Conservation (phyloP, 2,797 vertebrate species). For the Hoplostethus mediterraneus region DNA sequence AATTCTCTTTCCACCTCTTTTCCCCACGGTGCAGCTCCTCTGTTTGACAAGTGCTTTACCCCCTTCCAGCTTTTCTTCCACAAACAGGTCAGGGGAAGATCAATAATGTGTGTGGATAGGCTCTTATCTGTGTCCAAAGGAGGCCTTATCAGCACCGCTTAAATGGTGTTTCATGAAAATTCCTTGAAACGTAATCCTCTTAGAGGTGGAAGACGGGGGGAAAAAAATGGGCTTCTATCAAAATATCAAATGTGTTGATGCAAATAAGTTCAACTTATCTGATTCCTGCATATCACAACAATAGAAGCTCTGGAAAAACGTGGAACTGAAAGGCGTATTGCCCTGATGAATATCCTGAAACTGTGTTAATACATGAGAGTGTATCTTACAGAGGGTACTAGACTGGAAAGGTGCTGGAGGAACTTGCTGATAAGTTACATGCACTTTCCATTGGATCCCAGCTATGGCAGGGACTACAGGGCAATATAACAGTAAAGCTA, state of each 20-base stretch:
- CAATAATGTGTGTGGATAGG: conserved; percentile 76
- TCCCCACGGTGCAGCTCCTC: conserved; percentile 50
- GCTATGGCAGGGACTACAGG: conserved; percentile 12
- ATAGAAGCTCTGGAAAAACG: conserved; percentile 26
- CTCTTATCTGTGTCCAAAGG: conserved; percentile 77
- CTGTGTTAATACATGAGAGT: conserved; percentile 38
- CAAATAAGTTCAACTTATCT: conserved; percentile 76
- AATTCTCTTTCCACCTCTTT: conserved; percentile 35
- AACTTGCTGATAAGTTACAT: conserved; percentile 56
- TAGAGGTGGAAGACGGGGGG: conserved; percentile 68
- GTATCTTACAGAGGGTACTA: conserved; percentile 29
- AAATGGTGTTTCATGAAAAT: conserved; percentile 80
- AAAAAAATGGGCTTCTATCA: conserved; percentile 66
- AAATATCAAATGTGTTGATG: conserved; percentile 70
- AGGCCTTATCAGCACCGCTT: conserved; percentile 74
- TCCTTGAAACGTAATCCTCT: conserved; percentile 74
- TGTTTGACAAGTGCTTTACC: conserved; percentile 72
- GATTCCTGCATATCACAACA: conserved; percentile 48
- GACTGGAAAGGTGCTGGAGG: conserved; percentile 29
- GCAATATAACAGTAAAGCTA: background rate
- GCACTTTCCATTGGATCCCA: conserved; percentile 23
- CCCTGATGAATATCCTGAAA: conserved; percentile 51
- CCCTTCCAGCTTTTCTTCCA: conserved; percentile 74
- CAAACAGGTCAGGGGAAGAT: conserved; percentile 78
- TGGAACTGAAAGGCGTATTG: conserved; percentile 25